Evolutionary conservation across 2,797 vertebrate species (phyloP), one percentile per base, ranked within the genome.

Genomic region (Oryzias dopingdopingensis): DNA sequence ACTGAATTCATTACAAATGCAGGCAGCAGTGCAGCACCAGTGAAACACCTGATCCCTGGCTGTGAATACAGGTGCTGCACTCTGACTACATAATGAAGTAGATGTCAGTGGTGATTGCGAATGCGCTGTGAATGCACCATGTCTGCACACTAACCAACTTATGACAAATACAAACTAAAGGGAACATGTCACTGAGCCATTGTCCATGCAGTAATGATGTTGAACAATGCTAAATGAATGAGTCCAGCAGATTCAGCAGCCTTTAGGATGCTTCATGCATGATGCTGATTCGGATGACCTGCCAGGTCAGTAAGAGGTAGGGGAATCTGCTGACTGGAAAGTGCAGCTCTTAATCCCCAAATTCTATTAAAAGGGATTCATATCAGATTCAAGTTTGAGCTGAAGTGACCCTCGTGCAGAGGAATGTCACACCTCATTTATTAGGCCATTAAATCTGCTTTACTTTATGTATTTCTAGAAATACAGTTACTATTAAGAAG

Each of bases 61-160:
- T 51, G 49, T 48, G 50, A 69, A 41, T 46, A 12, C 42, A 42
- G 66, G 40, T 57, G 10, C 32, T 37, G 14, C 29, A 46, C 49
- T 50, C 49, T 59, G 55, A 74, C 69, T 43, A 62, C 47, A 52
- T 48, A 58, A 71, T 66, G 43, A 64, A 67, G 58, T 60, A 54
- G 8, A 42, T 40, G 14, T 74, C 72, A 70, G 22, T 23, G 14
- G 59, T 62, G 71, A 81, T 79, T 67, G 47, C 4, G 16, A 52
- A 50, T 65, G 44, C 37, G 49, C 47, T 50, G 49, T 59, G 46
- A 55, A 29, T 45, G 59, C 43, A 51, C 42, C 5, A 3, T 42
- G 56, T 65, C 50, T 62, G 37, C 37, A 26, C 41, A 45, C n/a
- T 62, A 42, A 65, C 55, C 7, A 3, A 29, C 49, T 61, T 40